Conservation (phyloP, 1,140 invertebrate genomes). For the Leucophenga varia region DNA sequence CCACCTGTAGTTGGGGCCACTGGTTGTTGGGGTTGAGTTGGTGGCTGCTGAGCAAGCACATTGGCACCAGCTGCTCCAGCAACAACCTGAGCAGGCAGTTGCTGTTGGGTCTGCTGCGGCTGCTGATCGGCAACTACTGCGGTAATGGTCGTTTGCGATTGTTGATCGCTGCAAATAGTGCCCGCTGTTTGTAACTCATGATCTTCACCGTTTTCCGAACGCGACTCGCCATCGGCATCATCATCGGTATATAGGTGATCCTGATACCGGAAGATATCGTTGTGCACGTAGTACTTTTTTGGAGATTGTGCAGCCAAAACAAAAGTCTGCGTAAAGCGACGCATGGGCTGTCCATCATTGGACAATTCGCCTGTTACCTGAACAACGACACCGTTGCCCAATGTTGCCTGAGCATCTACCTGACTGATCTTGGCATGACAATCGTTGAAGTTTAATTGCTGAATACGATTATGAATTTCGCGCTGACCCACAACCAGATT, state of each 20-base stretch:
- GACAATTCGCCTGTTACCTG: constrained; percentile 96
- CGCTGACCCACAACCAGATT: constrained; percentile 87
- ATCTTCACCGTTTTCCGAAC: constrained; percentile 67
- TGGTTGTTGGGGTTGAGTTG: constrained; percentile 35
- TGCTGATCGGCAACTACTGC: constrained; percentile 21
- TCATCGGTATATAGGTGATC: constrained; percentile 58
- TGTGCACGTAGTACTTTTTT: constrained; percentile 97
- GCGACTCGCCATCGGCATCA: constrained; percentile 62
- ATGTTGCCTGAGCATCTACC: constrained; percentile 86
- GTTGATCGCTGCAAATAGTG: constrained; percentile 24
- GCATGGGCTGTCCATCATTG: constrained; percentile 93
- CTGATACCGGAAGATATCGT: constrained; percentile 98
- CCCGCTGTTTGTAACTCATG: constrained; percentile 38
- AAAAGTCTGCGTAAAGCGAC: constrained; percentile 96
- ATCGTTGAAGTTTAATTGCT: constrained; percentile 92
- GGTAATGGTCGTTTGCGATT: constrained; percentile 24
- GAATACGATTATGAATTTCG: constrained; percentile 94
- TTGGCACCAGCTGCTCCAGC: constrained; percentile 4
- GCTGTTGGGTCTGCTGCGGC: constrained; percentile 16
- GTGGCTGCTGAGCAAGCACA: constrained; percentile 30
- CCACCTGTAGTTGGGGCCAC: constrained; percentile 13
- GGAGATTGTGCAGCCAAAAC: constrained; percentile 91
- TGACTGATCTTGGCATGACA: constrained; percentile 97
- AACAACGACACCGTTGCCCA: constrained; percentile 93
- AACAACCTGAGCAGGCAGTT: constrained; percentile 12